A percentile compares a stretch with the other conserved stretches of the same genome.
Conservation (phyloP, 2,888 invertebrate genomes). For the Tetheella fluctuosa region DNA sequence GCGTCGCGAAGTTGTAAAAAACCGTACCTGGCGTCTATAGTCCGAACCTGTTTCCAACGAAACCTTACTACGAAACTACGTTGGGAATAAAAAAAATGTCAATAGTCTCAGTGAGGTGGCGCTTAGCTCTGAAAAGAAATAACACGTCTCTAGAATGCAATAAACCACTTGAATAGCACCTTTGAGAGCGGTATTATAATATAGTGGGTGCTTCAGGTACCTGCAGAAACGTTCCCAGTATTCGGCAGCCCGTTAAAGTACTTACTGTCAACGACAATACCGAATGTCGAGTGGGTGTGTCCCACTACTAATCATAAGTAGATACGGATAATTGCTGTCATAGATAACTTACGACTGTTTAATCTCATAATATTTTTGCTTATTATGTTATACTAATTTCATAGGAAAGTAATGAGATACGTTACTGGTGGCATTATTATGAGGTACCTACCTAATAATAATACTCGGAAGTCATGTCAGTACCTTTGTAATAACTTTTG, state of each 20-base stretch:
- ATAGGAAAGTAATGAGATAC: no score
- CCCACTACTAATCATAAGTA: slow-evolving; percentile 30
- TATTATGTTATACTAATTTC: no score
- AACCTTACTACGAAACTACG: slow-evolving; percentile 74
- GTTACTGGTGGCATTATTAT: no score
- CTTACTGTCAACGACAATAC: slow-evolving; percentile 48
- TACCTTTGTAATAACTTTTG: no score
- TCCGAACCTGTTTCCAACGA: slow-evolving; percentile 55
- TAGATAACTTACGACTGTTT: slow-evolving; percentile 16
- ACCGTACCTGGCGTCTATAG: slow-evolving; percentile 60
- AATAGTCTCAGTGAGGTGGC: slow-evolving; percentile 66
- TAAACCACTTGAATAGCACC: slow-evolving; percentile 52
- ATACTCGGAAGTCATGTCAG: no score
- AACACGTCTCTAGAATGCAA: slow-evolving; percentile 47
- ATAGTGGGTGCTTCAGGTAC: slow-evolving; percentile 32
- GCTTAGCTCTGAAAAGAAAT: slow-evolving; percentile 65
- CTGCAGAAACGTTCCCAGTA: slow-evolving; percentile 42
- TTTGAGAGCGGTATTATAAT: slow-evolving; percentile 7
- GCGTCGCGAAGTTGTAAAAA: slow-evolving; percentile 46
- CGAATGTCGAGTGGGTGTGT: slow-evolving; percentile 51
- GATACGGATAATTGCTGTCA: slow-evolving; percentile 41
- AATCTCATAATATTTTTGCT: background rate
- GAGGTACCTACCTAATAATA: no score
- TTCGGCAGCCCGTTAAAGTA: slow-evolving; percentile 43
- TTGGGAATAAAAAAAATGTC: slow-evolving; percentile 51